Percentiles rank a stretch among this genome's conserved stretches.
These are phyloP conservation scores for Mustela lutreola DNA, from an alignment of 2,113 vertebrate genomes.

Conservation along the genomic window DNA sequence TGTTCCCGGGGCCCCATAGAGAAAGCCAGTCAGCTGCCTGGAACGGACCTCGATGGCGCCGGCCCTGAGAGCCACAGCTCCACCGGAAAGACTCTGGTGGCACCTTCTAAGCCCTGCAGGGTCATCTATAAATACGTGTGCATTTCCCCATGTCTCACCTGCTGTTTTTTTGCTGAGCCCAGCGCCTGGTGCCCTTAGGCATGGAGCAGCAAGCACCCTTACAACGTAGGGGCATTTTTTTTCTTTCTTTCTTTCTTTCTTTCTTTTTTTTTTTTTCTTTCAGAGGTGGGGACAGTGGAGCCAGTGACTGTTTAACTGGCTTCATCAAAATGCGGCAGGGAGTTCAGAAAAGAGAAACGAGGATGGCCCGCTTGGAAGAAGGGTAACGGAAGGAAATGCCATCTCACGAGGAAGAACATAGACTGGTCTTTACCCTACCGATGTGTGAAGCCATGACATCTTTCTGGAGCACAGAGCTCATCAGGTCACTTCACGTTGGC, in stretches of 20 bases:
- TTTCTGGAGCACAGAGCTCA: not conserved
- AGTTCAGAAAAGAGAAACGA: not conserved
- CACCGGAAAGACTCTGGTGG: not conserved
- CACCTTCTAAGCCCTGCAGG: not conserved
- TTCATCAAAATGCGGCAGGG: not conserved
- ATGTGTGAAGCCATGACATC: too few relatives aligned
- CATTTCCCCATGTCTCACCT: not conserved
- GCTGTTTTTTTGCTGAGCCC: conserved; percentile 53
- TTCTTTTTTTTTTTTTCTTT: not conserved
- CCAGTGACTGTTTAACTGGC: not conserved
- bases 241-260: too few relatives aligned
- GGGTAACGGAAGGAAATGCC: not conserved
- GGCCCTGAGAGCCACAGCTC: not conserved
- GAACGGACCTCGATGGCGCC: conserved; percentile 56
- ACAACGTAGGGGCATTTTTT: not conserved
- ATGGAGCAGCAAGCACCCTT: not conserved
- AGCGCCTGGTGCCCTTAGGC: not conserved
- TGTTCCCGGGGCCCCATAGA: conserved; percentile 57
- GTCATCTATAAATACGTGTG: conserved; percentile 62
- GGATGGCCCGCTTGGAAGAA: not conserved
- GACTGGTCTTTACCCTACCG: not conserved
- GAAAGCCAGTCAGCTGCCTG: conserved; percentile 54
- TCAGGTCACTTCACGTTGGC: not conserved
- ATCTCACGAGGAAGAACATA: not conserved
- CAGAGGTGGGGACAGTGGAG: not conserved